Base-by-base conservation (phyloP, 2,888 invertebrate species). In the Tetheella fluctuosa region DNA sequence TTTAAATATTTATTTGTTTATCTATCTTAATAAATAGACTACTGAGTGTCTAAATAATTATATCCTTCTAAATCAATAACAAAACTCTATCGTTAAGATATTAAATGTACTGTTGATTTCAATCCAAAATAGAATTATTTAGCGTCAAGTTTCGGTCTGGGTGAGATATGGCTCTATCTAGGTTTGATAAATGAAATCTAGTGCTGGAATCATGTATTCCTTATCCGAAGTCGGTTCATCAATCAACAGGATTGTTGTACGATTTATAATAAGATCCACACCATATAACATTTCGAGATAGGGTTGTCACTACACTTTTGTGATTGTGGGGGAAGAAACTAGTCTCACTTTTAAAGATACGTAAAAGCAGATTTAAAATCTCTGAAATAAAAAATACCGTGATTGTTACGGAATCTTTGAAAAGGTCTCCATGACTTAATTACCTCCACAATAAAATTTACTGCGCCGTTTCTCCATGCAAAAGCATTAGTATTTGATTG, bases 211-310 rank as follows among this genome's bases (percentile, higher is more conserved):
- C 48, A 48, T 48, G 48, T 48, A 20, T 48, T 48, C 48, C 48
- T 48, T 48, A 48, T 48, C 48, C 15, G 48, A 0, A 48, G 48
- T 48, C 20, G 20, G 48, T 48, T 48, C 48, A 48, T 48, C 48
- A 48, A 48, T 48, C 48, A 48, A 48, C 48, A 20, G 48, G 48
- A 48, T 48, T 48, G 42, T 42, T 42, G 48, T 48, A 48, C 48
- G 20, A 48, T 48, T 48, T 48, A 48, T 48, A 48, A 48, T 48
- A 48, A 17, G 20, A 48, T 48, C 48, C 10, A 39, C 48, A 0
- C 20, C 48, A 7, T 48, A 10, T 48, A 48, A 10, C 48, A 48
- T n/a, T n/a, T 20, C 20, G 20, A 10, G 48, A 7, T 10, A 48
- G 48, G 48, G 48, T 20, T 48, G 48, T 7, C 39, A 39, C n/a